phyloP scores from a whole-genome alignment of 2,888 invertebrate genomes.

The Scaptodrosophila latifasciaeformis region DNA sequence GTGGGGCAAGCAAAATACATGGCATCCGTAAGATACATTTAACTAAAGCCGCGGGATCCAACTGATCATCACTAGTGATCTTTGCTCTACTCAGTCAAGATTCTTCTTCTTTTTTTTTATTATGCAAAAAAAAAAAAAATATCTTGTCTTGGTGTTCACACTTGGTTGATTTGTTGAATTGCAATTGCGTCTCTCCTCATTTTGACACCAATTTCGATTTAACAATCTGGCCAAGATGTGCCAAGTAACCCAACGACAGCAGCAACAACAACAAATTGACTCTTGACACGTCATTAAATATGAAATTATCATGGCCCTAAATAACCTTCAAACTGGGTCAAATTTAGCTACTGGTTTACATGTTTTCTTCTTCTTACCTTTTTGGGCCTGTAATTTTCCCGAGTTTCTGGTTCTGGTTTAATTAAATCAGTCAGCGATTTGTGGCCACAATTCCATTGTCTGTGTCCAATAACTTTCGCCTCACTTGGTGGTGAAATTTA shows the following conservation, averaged over 20 bases:
- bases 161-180: not conserved
- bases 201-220: constrained; percentile 21
- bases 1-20: constrained; percentile 49
- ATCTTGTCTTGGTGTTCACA: not conserved
- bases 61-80: not conserved
- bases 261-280: constrained; percentile 34
- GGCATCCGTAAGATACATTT: constrained; percentile 31
- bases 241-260: constrained; percentile 5
- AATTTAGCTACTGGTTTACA: not conserved
- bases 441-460: constrained; percentile 10
- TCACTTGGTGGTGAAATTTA: not conserved
- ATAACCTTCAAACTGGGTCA: constrained; percentile 42
- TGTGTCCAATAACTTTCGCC: constrained; percentile 51
- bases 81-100: constrained; percentile 2
- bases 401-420: constrained; percentile 27
- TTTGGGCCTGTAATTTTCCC: constrained; percentile 8
- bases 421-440: constrained; percentile 40
- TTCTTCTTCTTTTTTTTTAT: not conserved
- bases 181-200: not conserved
- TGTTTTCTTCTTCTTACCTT: not conserved
- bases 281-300: constrained; percentile 41
- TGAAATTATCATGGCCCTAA: constrained; percentile 24
- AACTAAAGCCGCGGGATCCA: constrained; percentile 16
- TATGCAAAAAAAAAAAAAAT: not conserved
- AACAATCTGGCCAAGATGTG: constrained; percentile 19